These are phyloP conservation scores for Ciconia boyciana DNA, from an alignment of 2,113 vertebrate genomes.

Conservation along the genomic window DNA sequence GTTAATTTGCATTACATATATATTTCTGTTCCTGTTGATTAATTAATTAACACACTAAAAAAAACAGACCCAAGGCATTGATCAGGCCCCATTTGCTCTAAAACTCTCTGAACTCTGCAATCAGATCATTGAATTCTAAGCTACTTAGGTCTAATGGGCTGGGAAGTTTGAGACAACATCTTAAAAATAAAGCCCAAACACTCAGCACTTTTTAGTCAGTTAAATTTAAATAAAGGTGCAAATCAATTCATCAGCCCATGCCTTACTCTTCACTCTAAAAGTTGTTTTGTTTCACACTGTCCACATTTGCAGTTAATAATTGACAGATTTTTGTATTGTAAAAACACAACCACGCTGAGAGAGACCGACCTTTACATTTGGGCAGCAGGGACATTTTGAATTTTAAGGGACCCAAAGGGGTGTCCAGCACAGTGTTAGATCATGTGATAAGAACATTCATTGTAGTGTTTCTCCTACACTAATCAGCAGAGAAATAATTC, in stretches of 20 bases:
- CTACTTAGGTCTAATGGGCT: neutral
- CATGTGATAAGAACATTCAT: neutral
- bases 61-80: neutral
- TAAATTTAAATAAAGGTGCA: neutral
- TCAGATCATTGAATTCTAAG: constrained; percentile 1
- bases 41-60: constrained; percentile 7
- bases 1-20: neutral
- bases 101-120: constrained; percentile 22
- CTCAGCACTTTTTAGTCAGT: neutral
- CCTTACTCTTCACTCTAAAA: neutral
- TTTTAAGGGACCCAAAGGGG: neutral
- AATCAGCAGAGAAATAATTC: constrained; percentile 18
- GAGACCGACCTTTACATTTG: neutral
- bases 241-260: neutral
- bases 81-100: neutral
- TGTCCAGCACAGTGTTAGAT: neutral
- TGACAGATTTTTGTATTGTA: neutral
- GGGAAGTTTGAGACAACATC: neutral
- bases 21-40: constrained; percentile 14
- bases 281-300: neutral
- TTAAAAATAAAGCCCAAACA: neutral
- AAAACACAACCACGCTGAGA: neutral
- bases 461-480: neutral
- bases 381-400: neutral
- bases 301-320: neutral